phyloP scores from a whole-genome alignment of 1,140 invertebrate genomes.

The Formica selysi region DNA sequence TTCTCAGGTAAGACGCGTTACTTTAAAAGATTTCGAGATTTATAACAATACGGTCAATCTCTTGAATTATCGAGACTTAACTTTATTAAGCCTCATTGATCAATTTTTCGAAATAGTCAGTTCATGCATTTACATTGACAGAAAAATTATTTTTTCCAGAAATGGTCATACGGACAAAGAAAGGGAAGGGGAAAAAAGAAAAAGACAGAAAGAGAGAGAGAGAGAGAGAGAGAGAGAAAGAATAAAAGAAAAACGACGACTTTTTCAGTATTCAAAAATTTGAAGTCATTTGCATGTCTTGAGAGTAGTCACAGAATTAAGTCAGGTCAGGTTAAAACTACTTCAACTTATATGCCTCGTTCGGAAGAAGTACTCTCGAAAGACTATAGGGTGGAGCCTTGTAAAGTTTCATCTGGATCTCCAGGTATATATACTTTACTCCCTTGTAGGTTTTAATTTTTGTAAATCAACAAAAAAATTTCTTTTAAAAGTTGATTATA shows the following conservation, averaged over 20 bases:
- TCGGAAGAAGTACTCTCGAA: too few relatives aligned
- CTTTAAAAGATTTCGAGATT: constrained; percentile 80
- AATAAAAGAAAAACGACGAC: too few relatives aligned
- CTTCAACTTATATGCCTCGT: too few relatives aligned
- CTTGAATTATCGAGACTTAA: constrained; percentile 52
- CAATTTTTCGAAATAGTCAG: constrained; percentile 54
- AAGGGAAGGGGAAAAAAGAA: background rate
- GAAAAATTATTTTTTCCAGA: constrained; percentile 62
- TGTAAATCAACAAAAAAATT: too few relatives aligned
- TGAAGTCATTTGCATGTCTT: constrained; percentile 55
- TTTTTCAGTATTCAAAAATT: background rate
- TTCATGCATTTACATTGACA: constrained; percentile 66
- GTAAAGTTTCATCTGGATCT: too few relatives aligned
- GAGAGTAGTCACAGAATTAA: constrained; percentile 27
- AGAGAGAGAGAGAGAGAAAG: background rate
- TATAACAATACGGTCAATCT: constrained; percentile 68
- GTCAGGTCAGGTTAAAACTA: constrained; percentile 44
- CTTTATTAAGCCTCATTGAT: constrained; percentile 66
- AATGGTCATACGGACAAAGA: background rate
- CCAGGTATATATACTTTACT: too few relatives aligned
- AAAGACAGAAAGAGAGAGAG: background rate
- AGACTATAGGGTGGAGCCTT: too few relatives aligned
- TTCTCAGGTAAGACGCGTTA: constrained; percentile 75
- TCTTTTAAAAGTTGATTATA: too few relatives aligned
- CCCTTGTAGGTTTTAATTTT: too few relatives aligned